These are phyloP conservation scores for Bufotes viridis DNA, from an alignment of 2,797 vertebrate species.

Conservation along the genomic window DNA sequence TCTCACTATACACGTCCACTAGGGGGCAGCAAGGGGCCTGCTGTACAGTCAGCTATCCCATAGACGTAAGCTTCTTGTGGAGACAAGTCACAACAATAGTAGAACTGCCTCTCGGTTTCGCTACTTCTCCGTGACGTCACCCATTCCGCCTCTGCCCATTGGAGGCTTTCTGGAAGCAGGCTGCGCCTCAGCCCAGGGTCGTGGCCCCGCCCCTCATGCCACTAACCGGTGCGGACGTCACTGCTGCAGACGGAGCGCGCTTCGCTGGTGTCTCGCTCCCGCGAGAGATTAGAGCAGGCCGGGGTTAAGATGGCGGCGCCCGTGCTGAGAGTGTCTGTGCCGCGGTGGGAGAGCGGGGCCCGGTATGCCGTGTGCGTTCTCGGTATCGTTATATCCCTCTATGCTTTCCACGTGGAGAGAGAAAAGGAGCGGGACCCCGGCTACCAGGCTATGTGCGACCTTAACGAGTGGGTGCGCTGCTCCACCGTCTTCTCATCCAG, in stretches of 20 bases:
- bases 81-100: neutral
- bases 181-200: constrained; percentile 64
- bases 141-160: neutral
- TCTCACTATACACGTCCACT: too few relatives aligned
- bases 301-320: constrained; percentile 95
- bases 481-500: constrained; percentile 96
- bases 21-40: too few relatives aligned
- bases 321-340: constrained; percentile 98
- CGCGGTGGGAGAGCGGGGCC: constrained; percentile 95
- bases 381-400: constrained; percentile 89
- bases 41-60: too few relatives aligned
- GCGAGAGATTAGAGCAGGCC: constrained; percentile 72
- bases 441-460: constrained; percentile 89
- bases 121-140: constrained; percentile 9
- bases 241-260: constrained; percentile 62
- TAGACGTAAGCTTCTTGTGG: too few relatives aligned
- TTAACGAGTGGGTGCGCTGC: constrained; percentile 93
- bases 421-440: constrained; percentile 86
- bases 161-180: neutral
- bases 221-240: constrained; percentile 64
- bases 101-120: neutral
- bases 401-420: constrained; percentile 92
- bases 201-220: constrained; percentile 11
- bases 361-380: constrained; percentile 89
- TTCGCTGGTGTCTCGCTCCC: constrained; percentile 75